These are phyloP conservation scores for Gryllus bimaculatus DNA, from an alignment of 1,140 invertebrate genomes.

Conservation along the genomic window DNA sequence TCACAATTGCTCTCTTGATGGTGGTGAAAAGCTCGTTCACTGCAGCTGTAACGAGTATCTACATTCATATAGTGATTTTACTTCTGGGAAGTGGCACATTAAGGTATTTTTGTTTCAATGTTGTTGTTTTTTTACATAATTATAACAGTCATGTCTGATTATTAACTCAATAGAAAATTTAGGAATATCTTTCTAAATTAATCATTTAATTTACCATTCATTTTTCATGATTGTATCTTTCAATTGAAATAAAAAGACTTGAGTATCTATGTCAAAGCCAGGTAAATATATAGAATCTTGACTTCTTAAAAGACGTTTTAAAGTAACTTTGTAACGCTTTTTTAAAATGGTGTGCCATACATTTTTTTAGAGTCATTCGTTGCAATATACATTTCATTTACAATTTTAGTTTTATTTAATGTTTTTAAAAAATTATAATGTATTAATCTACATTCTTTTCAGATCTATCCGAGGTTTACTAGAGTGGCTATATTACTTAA, in stretches of 20 bases:
- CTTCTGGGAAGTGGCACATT: conserved; percentile 69
- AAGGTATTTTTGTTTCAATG: conserved; percentile 39
- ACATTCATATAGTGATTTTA: conserved; percentile 61
- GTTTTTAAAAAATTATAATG: too few species aligned
- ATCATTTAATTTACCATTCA: not conserved
- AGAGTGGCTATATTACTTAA: conserved; percentile 70
- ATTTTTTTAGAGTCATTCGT: too few species aligned
- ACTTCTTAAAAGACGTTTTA: too few species aligned
- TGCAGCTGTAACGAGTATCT: conserved; percentile 64
- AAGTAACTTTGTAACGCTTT: too few species aligned
- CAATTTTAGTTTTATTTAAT: too few species aligned
- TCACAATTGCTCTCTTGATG: conserved; percentile 71
- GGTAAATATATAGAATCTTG: too few species aligned
- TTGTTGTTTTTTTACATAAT: too few species aligned
- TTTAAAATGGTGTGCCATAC: too few species aligned
- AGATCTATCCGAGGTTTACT: conserved; percentile 50
- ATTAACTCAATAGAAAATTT: too few species aligned
- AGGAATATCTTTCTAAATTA: not conserved
- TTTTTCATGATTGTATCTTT: not conserved
- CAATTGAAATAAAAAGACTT: not conserved
- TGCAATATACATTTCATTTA: too few species aligned
- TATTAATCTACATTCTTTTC: conserved; percentile 15
- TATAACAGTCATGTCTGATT: too few species aligned
- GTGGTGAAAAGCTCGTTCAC: conserved; percentile 65
- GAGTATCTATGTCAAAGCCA: not conserved